Evolutionary conservation across 1,140 invertebrate genomes (phyloP).

Genomic region (Polypedilum pembai): DNA sequence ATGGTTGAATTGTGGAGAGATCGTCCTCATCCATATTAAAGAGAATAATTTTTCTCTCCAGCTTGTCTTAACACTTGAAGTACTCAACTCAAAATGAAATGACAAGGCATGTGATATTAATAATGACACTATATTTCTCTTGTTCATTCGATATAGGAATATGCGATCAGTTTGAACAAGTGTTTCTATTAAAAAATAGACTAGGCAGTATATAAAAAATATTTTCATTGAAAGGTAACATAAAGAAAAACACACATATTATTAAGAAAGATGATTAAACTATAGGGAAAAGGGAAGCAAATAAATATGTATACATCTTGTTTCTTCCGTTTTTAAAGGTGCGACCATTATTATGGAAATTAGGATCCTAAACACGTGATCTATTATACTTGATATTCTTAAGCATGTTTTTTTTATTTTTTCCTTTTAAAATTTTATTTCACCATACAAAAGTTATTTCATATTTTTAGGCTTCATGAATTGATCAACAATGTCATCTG

Average conservation of each 20-base stretch:
- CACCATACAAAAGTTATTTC: too few relatives aligned
- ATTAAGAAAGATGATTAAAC: not conserved
- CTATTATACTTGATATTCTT: too few relatives aligned
- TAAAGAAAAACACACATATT: not conserved
- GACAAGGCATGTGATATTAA: not conserved
- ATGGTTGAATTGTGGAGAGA: not conserved
- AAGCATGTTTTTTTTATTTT: too few relatives aligned
- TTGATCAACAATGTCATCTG: constrained; percentile 73
- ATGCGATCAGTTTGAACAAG: constrained; percentile 15
- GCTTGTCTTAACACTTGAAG: not conserved
- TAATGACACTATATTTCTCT: not conserved
- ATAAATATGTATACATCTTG: not conserved
- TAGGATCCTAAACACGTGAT: not conserved
- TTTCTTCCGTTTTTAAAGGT: constrained; percentile 11
- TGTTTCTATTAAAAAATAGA: not conserved
- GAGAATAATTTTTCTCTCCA: not conserved
- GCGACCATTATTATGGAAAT: not conserved
- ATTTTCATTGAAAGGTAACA: not conserved
- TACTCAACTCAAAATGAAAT: not conserved
- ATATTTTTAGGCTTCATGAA: constrained; percentile 62
- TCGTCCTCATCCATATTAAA: not conserved
- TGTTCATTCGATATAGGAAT: not conserved
- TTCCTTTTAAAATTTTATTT: too few relatives aligned
- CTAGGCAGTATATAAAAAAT: not conserved
- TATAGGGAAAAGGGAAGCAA: not conserved